Percentiles rank a stretch among this genome's conserved stretches.
Conservation (phyloP, 1,140 invertebrate species). For the Lasaia peninsularis region DNA sequence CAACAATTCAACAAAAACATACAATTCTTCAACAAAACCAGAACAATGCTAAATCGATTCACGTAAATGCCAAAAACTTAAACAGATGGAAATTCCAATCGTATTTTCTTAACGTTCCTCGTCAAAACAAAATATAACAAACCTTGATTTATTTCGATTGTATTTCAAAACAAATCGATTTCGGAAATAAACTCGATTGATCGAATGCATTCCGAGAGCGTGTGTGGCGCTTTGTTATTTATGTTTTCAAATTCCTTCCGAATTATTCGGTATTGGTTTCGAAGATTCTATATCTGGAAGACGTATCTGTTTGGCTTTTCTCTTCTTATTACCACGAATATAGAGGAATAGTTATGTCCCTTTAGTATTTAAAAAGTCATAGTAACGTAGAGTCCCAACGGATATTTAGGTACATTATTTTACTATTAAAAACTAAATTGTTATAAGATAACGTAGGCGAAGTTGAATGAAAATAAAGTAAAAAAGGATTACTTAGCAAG, state of each 20-base stretch:
- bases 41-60: slow-evolving; percentile 4
- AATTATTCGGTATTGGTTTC: not conserved
- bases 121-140: slow-evolving; percentile 30
- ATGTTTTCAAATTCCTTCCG: slow-evolving; percentile 14
- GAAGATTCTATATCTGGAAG: slow-evolving; percentile 1
- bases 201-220: slow-evolving; percentile 26
- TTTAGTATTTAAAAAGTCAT: too few relatives aligned
- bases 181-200: slow-evolving; percentile 26
- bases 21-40: not conserved
- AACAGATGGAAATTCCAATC: slow-evolving; percentile 7
- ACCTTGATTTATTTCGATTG: slow-evolving; percentile 27
- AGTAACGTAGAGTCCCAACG: too few relatives aligned
- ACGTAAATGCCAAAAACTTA: not conserved
- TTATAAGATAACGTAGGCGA: too few relatives aligned
- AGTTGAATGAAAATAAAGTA: too few relatives aligned
- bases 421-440: too few relatives aligned
- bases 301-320: not conserved
- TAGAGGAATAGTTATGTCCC: not conserved
- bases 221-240: slow-evolving; percentile 18
- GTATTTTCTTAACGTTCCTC: slow-evolving; percentile 18
- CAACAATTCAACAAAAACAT: too few relatives aligned
- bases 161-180: slow-evolving; percentile 28
- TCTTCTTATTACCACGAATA: not conserved
- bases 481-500: too few relatives aligned
- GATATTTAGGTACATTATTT: too few relatives aligned